Conservation (phyloP, 2,113 vertebrate genomes). For the Eptesicus fuscus region DNA sequence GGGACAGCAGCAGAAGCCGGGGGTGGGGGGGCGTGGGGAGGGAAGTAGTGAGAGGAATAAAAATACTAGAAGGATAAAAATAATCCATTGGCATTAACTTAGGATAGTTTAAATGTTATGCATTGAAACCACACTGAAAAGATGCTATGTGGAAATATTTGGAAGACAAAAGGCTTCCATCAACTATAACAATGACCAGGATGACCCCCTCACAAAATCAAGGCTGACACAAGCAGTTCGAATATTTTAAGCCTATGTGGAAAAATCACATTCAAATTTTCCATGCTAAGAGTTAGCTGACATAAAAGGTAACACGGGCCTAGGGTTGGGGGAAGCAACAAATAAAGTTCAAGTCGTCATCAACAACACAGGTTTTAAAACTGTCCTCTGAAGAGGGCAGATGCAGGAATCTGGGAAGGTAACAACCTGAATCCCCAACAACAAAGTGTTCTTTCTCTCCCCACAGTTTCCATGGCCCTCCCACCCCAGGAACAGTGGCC, state of each 20-base stretch:
- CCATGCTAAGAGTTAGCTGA: not conserved
- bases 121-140: not conserved
- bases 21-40: too few species aligned
- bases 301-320: not conserved
- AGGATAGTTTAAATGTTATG: conserved; percentile 14
- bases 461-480: not conserved
- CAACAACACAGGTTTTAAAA: not conserved
- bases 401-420: not conserved
- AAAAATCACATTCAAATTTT: not conserved
- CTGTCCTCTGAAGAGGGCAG: not conserved
- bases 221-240: not conserved
- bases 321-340: not conserved
- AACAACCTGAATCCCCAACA: not conserved
- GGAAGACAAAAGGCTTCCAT: not conserved
- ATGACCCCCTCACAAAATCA: not conserved
- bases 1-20: too few species aligned
- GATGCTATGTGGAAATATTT: not conserved
- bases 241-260: not conserved
- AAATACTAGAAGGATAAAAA: not conserved
- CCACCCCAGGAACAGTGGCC: not conserved
- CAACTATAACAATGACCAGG: not conserved
- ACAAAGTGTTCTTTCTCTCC: not conserved
- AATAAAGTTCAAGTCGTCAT: not conserved
- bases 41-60: not conserved
- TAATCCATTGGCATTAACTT: not conserved